Base-by-base conservation (phyloP, 2,797 vertebrate species). In the Falco cherrug region DNA sequence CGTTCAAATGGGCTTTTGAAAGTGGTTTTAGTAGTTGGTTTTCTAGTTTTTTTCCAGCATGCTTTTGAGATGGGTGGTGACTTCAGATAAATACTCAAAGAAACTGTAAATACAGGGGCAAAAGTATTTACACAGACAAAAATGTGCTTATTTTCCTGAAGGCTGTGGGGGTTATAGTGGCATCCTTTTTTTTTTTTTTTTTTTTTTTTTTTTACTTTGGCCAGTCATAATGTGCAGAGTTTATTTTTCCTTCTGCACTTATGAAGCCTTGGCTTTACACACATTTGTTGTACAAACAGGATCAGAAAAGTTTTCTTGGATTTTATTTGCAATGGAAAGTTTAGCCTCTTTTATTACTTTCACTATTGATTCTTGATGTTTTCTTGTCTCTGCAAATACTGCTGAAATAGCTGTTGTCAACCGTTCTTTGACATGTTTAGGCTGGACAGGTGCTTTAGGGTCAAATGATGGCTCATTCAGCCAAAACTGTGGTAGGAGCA, bases 391-490 rank as follows among this genome's bases (percentile, higher is more conserved):
- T 95, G 64, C 67, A 96, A 96, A 96, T 90, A 90, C 76, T 83
- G 77, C 94, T 94, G 95, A 95, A 96, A 95, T 94, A 90, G 84
- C 90, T 96, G 90, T 93, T 96, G 82, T 84, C 92, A 82, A 88
- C 90, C 70, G 18, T 94, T 88, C 83, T 93, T 93, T 94, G 78
- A 92, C 95, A 67, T 68, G 48, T 83, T 96, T 94, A 95, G 92
- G 71, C 89, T 92, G 89, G 59, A 82, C 78, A 93, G 59, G 79
- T 95, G 90, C 94, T 97, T 92, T 61, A 83, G 94, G 89, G 89
- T 95, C 94, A 98, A 76, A 92, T 94, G 90, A 90, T 94, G 87
- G 86, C 88, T 95, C 87, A 82, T 95, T 96, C 91, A 93, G 64
- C 63, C 74, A 83, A 67, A 97, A 77, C 76, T 77, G 35, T 82